Evolutionary conservation across 2,113 vertebrate species (phyloP).

Genomic region (Burhinus oedicnemus): DNA sequence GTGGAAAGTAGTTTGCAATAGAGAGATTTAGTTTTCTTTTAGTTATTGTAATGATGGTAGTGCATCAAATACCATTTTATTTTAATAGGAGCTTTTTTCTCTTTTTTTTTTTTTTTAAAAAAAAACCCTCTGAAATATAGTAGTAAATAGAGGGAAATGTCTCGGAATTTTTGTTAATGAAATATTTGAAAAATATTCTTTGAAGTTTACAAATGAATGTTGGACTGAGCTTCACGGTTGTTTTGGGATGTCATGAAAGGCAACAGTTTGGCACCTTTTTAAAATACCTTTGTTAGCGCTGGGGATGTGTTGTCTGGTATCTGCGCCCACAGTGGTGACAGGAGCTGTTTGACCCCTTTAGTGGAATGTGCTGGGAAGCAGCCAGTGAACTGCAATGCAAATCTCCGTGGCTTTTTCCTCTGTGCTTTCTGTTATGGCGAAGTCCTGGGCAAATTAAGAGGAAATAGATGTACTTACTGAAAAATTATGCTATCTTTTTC

Average conservation of each 20-base stretch:
- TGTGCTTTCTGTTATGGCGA: background rate
- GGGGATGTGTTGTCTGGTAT: background rate
- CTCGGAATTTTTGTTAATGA: background rate
- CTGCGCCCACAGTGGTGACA: background rate
- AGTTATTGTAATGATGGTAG: constrained; percentile 19
- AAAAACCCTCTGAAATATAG: background rate
- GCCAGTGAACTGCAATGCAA: background rate
- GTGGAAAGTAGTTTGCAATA: constrained; percentile 42
- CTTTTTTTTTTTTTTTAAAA: background rate
- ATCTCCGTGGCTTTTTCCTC: background rate
- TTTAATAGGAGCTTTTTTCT: background rate
- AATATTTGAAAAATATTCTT: constrained; percentile 8
- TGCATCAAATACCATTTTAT: constrained; percentile 41
- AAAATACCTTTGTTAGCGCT: background rate
- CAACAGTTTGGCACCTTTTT: background rate
- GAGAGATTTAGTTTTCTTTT: constrained; percentile 48
- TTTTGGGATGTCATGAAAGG: background rate
- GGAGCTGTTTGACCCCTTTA: background rate
- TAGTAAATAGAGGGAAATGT: background rate
- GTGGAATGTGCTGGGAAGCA: background rate
- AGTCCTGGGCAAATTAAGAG: background rate
- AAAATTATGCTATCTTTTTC: background rate
- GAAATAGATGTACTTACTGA: background rate
- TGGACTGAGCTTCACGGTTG: background rate
- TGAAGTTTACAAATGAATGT: background rate